Evolutionary conservation across 2,797 vertebrate species (phyloP).

Genomic region (Urosaurus nigricauda): DNA sequence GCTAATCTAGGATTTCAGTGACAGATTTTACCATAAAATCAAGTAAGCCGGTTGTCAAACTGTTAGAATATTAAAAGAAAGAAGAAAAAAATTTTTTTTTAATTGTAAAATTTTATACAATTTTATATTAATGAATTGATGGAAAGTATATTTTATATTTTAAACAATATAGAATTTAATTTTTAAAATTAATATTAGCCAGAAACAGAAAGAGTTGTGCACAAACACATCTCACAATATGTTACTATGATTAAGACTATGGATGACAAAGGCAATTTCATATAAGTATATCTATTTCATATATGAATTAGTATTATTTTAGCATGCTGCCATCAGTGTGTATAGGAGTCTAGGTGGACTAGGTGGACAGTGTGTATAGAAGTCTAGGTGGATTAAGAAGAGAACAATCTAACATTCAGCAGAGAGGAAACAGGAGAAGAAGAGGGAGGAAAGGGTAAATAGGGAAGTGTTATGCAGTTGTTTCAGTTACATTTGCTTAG

Average conservation of each 20-base stretch:
- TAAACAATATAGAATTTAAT: too few relatives aligned
- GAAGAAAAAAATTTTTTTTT: too few relatives aligned
- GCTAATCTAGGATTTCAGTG: too few relatives aligned
- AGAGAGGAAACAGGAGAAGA: background rate
- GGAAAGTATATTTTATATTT: too few relatives aligned
- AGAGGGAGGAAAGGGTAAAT: background rate
- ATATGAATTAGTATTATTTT: background rate
- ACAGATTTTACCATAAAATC: too few relatives aligned
- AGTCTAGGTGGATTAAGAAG: background rate
- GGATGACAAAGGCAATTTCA: conserved; percentile 8
- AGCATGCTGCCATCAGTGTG: background rate
- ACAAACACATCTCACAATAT: background rate
- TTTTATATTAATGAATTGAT: too few relatives aligned
- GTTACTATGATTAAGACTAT: background rate
- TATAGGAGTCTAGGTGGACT: background rate
- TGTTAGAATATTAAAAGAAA: too few relatives aligned
- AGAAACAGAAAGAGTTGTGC: too few relatives aligned
- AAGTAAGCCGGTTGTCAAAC: too few relatives aligned
- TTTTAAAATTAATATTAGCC: too few relatives aligned
- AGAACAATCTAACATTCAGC: background rate
- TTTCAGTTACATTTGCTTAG: conserved; percentile 5
- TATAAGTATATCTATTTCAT: background rate
- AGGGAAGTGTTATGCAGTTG: background rate
- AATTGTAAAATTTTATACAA: too few relatives aligned
- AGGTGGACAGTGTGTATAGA: too few relatives aligned